phyloP scores from a whole-genome alignment of 2,797 vertebrate genomes.

The Tauraco hartlaubi region DNA sequence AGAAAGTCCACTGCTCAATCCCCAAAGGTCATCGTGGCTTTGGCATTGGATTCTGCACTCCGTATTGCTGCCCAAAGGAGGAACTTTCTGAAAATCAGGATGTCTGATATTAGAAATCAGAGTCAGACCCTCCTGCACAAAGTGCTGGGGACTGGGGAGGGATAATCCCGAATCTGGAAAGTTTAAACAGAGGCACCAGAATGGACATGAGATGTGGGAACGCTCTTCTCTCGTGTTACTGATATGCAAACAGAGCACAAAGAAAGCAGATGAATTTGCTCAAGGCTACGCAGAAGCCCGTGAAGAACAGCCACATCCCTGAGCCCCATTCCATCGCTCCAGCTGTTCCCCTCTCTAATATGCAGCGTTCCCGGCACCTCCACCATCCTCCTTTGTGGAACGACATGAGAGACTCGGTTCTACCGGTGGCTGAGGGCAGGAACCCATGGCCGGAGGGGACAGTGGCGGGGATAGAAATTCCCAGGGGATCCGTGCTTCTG shows the following conservation, averaged over 20 bases:
- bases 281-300: background rate
- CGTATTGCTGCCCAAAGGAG: rapidly evolving
- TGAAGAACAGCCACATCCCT: background rate
- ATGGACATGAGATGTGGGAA: background rate
- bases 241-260: background rate
- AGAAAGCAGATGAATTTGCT: background rate
- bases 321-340: background rate
- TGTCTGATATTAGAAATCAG: no score
- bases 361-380: rapidly evolving
- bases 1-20: rapidly evolving
- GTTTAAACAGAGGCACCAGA: background rate
- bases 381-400: background rate
- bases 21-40: background rate
- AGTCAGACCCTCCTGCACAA: no score
- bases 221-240: background rate
- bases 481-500: background rate
- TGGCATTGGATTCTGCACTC: background rate
- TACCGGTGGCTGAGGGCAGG: background rate
- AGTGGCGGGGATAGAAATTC: background rate
- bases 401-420: background rate
- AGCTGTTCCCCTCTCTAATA: background rate
- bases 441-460: rapidly evolving
- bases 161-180: background rate
- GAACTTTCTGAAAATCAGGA: background rate
- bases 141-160: background rate